Base-by-base conservation (phyloP, 2,113 vertebrate genomes). In the Megaceryle maxima region DNA sequence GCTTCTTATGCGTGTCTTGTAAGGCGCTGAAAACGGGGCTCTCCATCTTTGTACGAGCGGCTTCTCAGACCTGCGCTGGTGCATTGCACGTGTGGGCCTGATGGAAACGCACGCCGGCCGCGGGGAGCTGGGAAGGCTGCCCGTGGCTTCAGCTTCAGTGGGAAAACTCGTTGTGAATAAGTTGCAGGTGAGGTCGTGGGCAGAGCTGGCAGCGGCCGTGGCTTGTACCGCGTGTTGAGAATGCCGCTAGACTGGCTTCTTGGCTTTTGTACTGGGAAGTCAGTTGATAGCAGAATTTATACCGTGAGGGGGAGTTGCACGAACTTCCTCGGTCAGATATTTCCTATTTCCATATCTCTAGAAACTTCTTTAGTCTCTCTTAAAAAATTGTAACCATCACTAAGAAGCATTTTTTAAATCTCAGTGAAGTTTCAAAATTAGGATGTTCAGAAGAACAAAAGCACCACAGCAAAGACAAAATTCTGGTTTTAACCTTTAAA, bases 261-360 rank as follows among this genome's bases (percentile, higher is more conserved):
- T 19, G 3, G 25, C n/a, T 41, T 39, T 84, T 26, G 72, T 37
- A 1, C 46, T 25, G 73, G 55, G 46, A 5, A 33, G 28, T 1
- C n/a, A 0, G 64, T n/a, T 14, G 55, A 3, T 67, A 16, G 84
- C 57, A 2, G 81, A 8, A 35, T 73, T 82, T 22, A 25, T 17
- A 35, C 77, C 56, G 1, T 83, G 72, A 57, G 94, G 72, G 88
- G 91, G 91, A 83, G 91, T 92, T 56, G 77, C 39, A 0, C 17
- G 6, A 7, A 70, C 88, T 92, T 86, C 66, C 64, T 92, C 73
- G 35, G 37, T 18, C 83, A 78, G 69, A 55, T 75, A 82, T 37
- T 86, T 80, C 37, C 41, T n/a, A 84, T 96, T 92, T 90, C 88
- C 75, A 37, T 72, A 31, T 70, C 68, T 97, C 92, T 92, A 92